Base-by-base conservation (phyloP, 2,113 vertebrate species). In the Gallinago paraguaiae region DNA sequence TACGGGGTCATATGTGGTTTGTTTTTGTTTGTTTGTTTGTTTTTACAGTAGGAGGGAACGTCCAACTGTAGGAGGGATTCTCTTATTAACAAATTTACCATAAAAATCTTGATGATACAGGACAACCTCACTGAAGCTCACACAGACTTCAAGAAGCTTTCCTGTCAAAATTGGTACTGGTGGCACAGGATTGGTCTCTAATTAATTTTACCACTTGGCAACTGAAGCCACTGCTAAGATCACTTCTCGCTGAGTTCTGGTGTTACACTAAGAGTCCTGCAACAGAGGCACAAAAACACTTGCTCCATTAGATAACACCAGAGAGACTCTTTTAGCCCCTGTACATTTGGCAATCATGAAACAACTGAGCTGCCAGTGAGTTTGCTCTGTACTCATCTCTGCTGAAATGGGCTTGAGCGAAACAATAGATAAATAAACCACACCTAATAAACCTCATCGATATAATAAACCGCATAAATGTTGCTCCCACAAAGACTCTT, bases 301-400 rank as follows among this genome's bases (percentile, higher is more conserved):
- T 57, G 9, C 28, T 43, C 33, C 1, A 0, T 51, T 41, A n/a
- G 22, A n/a, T 9, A 67, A 35, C 46, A 61, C 35, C 0, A 0
- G 28, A 59, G 35, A 37, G 9, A 30, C 4, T 18, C 46, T 70
- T 86, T 88, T 48, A 83, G 76, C 43, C 61, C 59, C 37, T 76
- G 13, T 11, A 3, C 9, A 1, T 46, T 77, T 61, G 82, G 53
- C 57, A 77, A 4, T 18, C 33, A 17, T 2, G 1, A 43, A 82
- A 46, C 31, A 39, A 39, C 67, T 37, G 53, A 95, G 39, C 63
- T 96, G 86, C 45, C 63, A 69, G 6, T 24, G 35, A 17, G 5
- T 57, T 28, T 80, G 67, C 59, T 81, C 41, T 67, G 23, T 25
- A 3, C 56, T 71, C 25, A 22, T 57, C 30, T 59, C 82, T 80